Evolutionary conservation across 2,888 invertebrate species (phyloP).

Genomic region (Encarsia formosa): DNA sequence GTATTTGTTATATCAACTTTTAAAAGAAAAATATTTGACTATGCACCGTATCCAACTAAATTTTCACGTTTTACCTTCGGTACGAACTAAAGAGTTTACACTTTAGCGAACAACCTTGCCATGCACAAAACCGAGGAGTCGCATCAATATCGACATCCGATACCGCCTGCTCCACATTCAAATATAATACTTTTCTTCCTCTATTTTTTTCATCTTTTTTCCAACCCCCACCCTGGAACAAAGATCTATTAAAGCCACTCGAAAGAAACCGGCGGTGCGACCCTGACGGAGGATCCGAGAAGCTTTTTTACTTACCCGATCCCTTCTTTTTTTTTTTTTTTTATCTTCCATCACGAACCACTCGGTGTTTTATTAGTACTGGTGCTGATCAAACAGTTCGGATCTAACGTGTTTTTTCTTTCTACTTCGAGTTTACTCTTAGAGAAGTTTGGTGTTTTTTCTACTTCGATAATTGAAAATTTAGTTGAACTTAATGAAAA

Average conservation of each 20-base stretch:
- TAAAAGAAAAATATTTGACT: too few relatives aligned
- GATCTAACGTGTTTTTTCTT: too few relatives aligned
- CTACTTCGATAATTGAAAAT: too few relatives aligned
- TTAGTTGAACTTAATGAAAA: too few relatives aligned
- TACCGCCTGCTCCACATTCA: conserved; percentile 47
- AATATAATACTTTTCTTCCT: conserved; percentile 41
- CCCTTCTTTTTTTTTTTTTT: too few relatives aligned
- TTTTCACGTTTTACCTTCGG: too few relatives aligned
- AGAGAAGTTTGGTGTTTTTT: too few relatives aligned
- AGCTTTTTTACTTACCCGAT: background rate
- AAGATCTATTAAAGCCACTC: conserved; percentile 44
- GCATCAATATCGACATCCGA: conserved; percentile 44
- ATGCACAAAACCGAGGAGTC: background rate
- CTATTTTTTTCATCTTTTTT: background rate
- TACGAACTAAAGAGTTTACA: too few relatives aligned
- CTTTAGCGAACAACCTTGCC: background rate
- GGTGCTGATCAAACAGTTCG: background rate
- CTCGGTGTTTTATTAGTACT: background rate
- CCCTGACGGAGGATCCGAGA: background rate
- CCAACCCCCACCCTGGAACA: conserved; percentile 35
- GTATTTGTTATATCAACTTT: too few relatives aligned
- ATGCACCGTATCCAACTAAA: too few relatives aligned
- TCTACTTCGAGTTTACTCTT: too few relatives aligned
- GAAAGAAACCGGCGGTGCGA: conserved; percentile 26
- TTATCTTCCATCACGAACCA: too few relatives aligned